Base-by-base conservation (phyloP, 1,140 invertebrate species). In the Nylanderia fulva region DNA sequence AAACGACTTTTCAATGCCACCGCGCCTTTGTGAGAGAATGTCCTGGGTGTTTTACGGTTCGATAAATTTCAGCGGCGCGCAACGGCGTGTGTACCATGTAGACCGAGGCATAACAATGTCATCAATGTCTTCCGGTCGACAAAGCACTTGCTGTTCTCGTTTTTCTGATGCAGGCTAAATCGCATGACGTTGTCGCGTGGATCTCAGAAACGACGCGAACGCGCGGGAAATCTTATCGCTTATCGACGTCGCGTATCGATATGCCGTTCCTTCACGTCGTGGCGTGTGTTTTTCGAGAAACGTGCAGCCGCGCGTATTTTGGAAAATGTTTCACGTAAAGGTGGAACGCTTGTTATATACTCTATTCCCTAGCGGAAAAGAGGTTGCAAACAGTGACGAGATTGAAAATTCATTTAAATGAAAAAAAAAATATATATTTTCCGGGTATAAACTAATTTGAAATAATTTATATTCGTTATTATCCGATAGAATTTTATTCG, bases 121-220 rank as follows among this genome's bases (percentile, higher is more conserved):
- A 86, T 84, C 85, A 84, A 86, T 86, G 85, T 86, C 80, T 86
- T 84, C 80, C 80, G 79, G 85, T 72, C 82, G 80, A 84, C 80
- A 36, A 42, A 11, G 45, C 68, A 54, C 82, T 86, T 84, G 83
- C 85, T 86, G 72, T 52, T 72, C 52, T 72, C 68, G 68, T 24
- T 83, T 83, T 75, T 61, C 66, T 83, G 68, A 36, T 52, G 63
- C 29, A 15, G 76, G 9, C 33, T 79, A 79, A 79, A 79, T 79
- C 45, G 76, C 33, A 52, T 56, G 63, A 79, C 45, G 76, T 68
- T 79, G 76, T 33, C 29, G 29, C 29, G 3, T 33, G 74, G 63
- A 15, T 68, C 13, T 52, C 39, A 3, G n/a, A n/a, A 79, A 79
- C 60, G 60, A 66, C 29, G 21, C 45, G 21, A 54, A 69, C 45